phyloP scores from a whole-genome alignment of 2,113 vertebrate genomes.

The Silurus asotus region DNA sequence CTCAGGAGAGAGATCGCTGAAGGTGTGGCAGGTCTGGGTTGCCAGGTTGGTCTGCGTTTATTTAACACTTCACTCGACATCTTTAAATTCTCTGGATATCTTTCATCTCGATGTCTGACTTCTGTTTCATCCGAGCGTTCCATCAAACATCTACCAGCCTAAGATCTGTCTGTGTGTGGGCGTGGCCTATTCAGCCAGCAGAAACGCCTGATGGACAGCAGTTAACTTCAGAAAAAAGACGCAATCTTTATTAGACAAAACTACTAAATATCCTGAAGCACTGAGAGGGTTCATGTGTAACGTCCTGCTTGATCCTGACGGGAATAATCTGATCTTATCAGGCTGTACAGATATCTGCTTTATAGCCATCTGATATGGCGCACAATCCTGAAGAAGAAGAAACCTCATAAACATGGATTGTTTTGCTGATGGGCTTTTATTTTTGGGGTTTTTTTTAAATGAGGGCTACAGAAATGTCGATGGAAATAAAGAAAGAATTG shows the following conservation, averaged over 20 bases:
- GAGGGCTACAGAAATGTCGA: too few relatives aligned
- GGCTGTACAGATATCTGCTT: background rate
- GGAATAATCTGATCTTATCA: background rate
- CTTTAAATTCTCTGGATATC: background rate
- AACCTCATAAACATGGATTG: too few relatives aligned
- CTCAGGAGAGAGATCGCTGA: background rate
- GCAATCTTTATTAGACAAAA: too few relatives aligned
- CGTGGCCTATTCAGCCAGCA: background rate
- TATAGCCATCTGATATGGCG: background rate
- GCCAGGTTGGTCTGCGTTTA: background rate
- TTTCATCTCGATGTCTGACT: background rate
- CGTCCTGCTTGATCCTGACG: background rate
- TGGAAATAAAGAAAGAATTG: too few relatives aligned
- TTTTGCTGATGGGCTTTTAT: too few relatives aligned
- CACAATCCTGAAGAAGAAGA: background rate
- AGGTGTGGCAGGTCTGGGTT: background rate
- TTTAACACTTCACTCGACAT: background rate
- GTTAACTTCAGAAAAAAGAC: background rate
- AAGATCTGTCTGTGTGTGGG: background rate
- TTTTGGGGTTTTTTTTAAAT: too few relatives aligned
- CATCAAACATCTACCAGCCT: background rate
- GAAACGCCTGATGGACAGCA: background rate
- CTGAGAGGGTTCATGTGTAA: background rate
- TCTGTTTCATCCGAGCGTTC: background rate
- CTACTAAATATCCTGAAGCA: background rate